These are phyloP conservation scores for Sebastes oblongus DNA, from an alignment of 2,797 vertebrate species.

Conservation along the genomic window DNA sequence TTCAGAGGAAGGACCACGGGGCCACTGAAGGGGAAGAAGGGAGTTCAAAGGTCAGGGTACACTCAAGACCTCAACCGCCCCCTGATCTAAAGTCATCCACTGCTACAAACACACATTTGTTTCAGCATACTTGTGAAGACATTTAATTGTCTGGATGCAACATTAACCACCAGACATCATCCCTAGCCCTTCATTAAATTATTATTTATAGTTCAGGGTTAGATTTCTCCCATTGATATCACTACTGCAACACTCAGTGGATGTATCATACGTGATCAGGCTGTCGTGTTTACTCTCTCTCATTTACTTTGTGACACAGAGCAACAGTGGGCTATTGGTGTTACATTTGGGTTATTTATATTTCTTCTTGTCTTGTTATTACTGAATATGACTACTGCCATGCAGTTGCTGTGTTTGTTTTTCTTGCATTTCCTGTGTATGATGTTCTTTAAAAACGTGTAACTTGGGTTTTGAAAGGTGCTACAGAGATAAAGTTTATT, in stretches of 20 bases:
- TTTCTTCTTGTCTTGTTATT: not conserved
- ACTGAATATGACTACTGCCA: not conserved
- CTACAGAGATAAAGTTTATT: too few species aligned
- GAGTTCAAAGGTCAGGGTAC: not conserved
- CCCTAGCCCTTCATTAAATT: not conserved
- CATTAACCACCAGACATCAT: not conserved
- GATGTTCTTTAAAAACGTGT: too few species aligned
- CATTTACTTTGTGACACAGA: not conserved
- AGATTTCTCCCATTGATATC: not conserved
- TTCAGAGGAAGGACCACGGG: not conserved
- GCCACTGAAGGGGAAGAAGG: not conserved
- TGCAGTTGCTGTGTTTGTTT: not conserved
- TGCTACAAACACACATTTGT: not conserved
- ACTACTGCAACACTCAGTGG: not conserved
- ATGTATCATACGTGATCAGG: not conserved
- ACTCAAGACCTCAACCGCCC: not conserved
- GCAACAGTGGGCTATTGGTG: not conserved
- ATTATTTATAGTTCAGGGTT: not conserved
- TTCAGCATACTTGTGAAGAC: not conserved
- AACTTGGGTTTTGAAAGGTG: too few species aligned
- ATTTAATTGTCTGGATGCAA: not conserved
- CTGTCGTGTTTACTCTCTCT: not conserved
- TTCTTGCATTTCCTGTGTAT: too few species aligned
- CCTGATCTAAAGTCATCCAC: not conserved
- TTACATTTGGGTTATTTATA: not conserved